phyloP scores from a whole-genome alignment of 2,888 invertebrate genomes.

The Hirtodrosophila duncani region DNA sequence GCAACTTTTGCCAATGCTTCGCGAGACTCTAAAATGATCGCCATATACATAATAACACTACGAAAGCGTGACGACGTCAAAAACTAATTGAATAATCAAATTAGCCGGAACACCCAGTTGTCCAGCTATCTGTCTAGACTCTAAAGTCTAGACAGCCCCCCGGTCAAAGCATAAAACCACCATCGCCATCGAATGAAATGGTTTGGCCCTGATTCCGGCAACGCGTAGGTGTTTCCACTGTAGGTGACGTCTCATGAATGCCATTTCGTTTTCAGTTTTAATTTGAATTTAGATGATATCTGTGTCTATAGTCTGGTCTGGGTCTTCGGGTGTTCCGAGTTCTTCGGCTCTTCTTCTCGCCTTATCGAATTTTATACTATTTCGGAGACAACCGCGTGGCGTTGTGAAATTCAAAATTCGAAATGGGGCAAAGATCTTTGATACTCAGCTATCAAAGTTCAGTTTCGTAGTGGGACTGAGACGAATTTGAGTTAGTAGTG shows the following conservation, averaged over 20 bases:
- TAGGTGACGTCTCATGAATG: conserved; percentile 28
- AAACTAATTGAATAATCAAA: conserved; percentile 51
- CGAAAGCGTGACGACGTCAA: conserved; percentile 21
- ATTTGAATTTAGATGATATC: too few species aligned
- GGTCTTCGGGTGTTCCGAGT: too few species aligned
- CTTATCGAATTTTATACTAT: conserved; percentile 15
- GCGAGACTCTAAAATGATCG: conserved; percentile 29
- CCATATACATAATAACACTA: conserved; percentile 29
- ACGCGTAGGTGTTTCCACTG: conserved; percentile 13
- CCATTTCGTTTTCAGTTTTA: conserved; percentile 10
- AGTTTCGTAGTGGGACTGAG: background rate
- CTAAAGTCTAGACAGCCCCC: conserved; percentile 27
- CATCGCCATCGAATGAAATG: too few species aligned
- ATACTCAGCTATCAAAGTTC: too few species aligned
- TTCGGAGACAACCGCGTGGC: conserved; percentile 23
- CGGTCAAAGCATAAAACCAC: background rate
- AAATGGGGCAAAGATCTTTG: too few species aligned
- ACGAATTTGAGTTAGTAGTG: background rate
- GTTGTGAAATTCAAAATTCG: conserved; percentile 28
- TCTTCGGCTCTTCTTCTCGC: conserved; percentile 15
- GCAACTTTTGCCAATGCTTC: conserved; percentile 59
- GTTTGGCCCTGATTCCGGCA: conserved; percentile 26
- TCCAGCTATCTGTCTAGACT: conserved; percentile 11
- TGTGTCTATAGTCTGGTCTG: too few species aligned
- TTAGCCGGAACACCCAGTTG: conserved; percentile 34